Evolutionary conservation across 2,888 invertebrate species (phyloP), one percentile per base, ranked within the genome.

Genomic region (Noctua janthina): DNA sequence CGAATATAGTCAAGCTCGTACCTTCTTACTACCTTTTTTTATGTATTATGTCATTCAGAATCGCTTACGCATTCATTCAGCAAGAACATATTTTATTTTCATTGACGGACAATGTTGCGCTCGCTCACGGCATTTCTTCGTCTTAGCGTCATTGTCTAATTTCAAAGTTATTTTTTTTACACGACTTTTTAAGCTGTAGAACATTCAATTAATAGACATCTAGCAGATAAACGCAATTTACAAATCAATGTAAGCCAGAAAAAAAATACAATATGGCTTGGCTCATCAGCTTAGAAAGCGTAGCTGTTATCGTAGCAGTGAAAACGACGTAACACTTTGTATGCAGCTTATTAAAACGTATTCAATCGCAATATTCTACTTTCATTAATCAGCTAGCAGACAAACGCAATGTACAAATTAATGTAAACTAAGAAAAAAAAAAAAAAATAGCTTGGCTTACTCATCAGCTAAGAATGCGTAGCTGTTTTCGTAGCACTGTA

Each of bases 351-450:
- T 43, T 17, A 15, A 66, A 85, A 67, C 46, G 39, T 59, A 62
- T 83, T 84, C 10, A 23, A 76, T 59, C 35, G 15, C 69, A 62
- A 67, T 11, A n/a, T 72, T 80, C 56, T 81, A 35, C 62, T 76
- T 46, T 5, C 6, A 43, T 43, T 43, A 43, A 7, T 43, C 7
- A 35, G 7, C 4, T 43, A 35, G 11, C 0, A 23, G 8, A 17
- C 6, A 20, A 79, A 49, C 17, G 29, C 3, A 56, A 56, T 23
- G 8, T 20, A 29, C n/a, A 2, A 20, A 59, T 59, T 51, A 54
- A 59, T 59, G 11, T 13, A 10, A 43, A 29, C 35, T 2, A 54
- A 23, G 29, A 29, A 35, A 35, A 59, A 15, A 23, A 6, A n/a
- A n/a, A n/a, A n/a, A n/a, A 51, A 0, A 13, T 43, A 23, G 43